phyloP scores from a whole-genome alignment of 23 tunicate species.

The Ascidia mentula region DNA sequence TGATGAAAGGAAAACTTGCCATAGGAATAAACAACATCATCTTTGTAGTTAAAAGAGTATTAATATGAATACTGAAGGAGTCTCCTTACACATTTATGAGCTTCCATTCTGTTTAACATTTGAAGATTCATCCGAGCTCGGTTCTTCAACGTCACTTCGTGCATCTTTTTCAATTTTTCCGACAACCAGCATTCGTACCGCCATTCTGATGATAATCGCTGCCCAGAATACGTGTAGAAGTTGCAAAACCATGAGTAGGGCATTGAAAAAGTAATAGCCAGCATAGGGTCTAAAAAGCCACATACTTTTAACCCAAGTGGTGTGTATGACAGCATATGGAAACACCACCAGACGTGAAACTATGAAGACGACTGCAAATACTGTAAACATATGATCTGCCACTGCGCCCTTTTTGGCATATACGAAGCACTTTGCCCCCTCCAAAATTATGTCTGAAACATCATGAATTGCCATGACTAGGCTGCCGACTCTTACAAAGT shows the following conservation, averaged over 20 bases:
- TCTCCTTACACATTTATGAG: no score
- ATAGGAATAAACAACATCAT: no score
- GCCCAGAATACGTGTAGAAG: slow-evolving; percentile 80
- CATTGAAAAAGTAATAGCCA: slow-evolving; percentile 73
- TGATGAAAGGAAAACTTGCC: no score
- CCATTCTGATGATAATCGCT: slow-evolving; percentile 73
- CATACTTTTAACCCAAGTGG: slow-evolving; percentile 85
- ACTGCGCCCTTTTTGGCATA: slow-evolving; percentile 48
- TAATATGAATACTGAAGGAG: no score
- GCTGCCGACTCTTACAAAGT: slow-evolving; percentile 74
- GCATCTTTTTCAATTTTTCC: slow-evolving; percentile 61
- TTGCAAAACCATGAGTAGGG: slow-evolving; percentile 52
- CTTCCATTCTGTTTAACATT: not conserved
- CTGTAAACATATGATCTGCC: slow-evolving; percentile 56
- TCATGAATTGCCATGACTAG: slow-evolving; percentile 89
- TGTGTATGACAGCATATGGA: slow-evolving; percentile 68
- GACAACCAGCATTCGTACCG: slow-evolving; percentile 35
- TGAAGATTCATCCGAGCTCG: slow-evolving; percentile 17
- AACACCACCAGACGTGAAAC: slow-evolving; percentile 55
- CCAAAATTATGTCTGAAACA: slow-evolving; percentile 84
- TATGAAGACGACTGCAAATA: slow-evolving; percentile 74
- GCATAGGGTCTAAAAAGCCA: slow-evolving; percentile 47
- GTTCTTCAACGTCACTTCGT: slow-evolving; percentile 61
- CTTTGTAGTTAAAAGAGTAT: no score
- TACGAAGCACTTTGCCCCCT: slow-evolving; percentile 75